Evolutionary conservation across 2,797 vertebrate genomes (phyloP), one percentile per base, ranked within the genome.

Genomic region (Loriculus beryllinus): DNA sequence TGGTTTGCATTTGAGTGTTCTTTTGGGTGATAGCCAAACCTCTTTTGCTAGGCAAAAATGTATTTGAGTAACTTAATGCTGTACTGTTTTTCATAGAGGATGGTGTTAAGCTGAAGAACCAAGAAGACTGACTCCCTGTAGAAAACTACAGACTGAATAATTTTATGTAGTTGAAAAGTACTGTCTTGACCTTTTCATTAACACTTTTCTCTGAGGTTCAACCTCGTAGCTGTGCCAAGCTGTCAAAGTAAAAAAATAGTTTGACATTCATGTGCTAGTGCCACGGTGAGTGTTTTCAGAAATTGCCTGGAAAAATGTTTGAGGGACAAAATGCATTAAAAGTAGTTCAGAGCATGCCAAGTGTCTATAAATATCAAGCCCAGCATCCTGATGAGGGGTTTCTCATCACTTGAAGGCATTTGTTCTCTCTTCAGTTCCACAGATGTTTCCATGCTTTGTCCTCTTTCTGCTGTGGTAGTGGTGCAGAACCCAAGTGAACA

Each of bases 401-500:
- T 75, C 6, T 56, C 79, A 42, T 43, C 35, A 23, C 8, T 28
- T 51, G 37, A 76, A n/a, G 14, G 33, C 39, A 59, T 60, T 47
- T 7, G 35, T 52, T 29, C 63, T 49, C 28, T 25, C 22, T 68
- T 7, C 23, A 25, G 45, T 60, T 92, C 40, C 74, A 0, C 10
- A 43, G 8, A 10, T 10, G 13, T 47, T 75, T 31, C 25, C 16
- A 7, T 59, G n/a, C 33, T 69, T 54, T 60, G 51, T n/a, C 22
- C 22, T 56, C 22, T 33, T 17, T 15, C 14, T 0, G 1, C 37
- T 81, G 25, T 33, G 20, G 11, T 15, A 63, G 39, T 0, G 0
- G 49, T 4, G 14, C 16, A 45, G 47, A 25, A 52, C 40, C 28
- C 31, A 29, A 14, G 15, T 62, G 68, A 71, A 33, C 16, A 25